Evolutionary conservation across 2,888 invertebrate species (phyloP).

Genomic region (Galerucella calmariensis): DNA sequence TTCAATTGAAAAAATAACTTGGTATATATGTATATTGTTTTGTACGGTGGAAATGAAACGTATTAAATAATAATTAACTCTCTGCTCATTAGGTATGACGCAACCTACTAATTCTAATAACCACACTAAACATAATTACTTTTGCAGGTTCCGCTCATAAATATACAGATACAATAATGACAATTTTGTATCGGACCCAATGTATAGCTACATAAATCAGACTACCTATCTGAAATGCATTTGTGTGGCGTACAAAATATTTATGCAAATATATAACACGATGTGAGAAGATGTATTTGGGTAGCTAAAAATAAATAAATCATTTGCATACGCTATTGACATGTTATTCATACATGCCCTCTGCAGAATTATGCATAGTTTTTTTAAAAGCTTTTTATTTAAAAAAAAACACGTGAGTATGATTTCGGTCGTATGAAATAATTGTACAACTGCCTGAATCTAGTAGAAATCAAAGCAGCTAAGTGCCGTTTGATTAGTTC

Average conservation of each 20-base stretch:
- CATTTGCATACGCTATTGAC: no score
- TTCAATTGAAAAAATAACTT: not conserved
- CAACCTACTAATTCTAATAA: slow-evolving; percentile 36
- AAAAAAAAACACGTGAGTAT: no score
- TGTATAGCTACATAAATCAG: slow-evolving; percentile 35
- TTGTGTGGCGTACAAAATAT: slow-evolving; percentile 27
- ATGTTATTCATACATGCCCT: no score
- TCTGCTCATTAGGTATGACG: not conserved
- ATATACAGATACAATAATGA: slow-evolving; percentile 36
- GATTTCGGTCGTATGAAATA: no score
- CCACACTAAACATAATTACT: slow-evolving; percentile 38
- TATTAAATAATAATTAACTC: not conserved
- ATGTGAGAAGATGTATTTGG: not conserved
- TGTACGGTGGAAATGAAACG: not conserved
- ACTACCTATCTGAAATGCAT: slow-evolving; percentile 30
- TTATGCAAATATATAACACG: slow-evolving; percentile 27
- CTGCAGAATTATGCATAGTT: no score
- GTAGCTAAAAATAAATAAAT: no score
- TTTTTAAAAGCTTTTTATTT: no score
- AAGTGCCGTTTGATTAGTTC: no score
- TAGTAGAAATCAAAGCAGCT: no score
- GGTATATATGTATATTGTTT: not conserved
- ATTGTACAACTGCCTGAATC: no score
- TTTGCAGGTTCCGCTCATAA: slow-evolving; percentile 26
- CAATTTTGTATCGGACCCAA: slow-evolving; percentile 34